Percentiles rank a stretch among this genome's conserved stretches.
phyloP scores from a whole-genome alignment of 2,888 invertebrate genomes.

The Ametastegia equiseti region DNA sequence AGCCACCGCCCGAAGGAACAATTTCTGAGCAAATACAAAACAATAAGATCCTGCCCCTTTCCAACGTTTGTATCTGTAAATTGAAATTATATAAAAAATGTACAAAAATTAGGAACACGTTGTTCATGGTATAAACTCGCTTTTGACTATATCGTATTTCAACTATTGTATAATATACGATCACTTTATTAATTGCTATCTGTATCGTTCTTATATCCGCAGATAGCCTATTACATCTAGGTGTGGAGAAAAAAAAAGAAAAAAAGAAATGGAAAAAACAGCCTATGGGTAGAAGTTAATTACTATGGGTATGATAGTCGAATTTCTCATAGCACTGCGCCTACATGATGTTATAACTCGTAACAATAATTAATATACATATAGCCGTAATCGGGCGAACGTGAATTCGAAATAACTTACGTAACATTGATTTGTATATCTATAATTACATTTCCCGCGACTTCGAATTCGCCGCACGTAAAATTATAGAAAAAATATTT shows the following conservation, averaged over 20 bases:
- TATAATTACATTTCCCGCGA: background rate
- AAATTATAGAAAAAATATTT: background rate
- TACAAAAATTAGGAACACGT: too few relatives aligned
- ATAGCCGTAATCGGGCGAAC: too few relatives aligned
- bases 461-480: too few relatives aligned
- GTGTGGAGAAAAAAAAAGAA: background rate
- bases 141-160: background rate
- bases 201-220: conserved; percentile 4
- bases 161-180: conserved; percentile 18
- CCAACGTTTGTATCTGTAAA: too few relatives aligned
- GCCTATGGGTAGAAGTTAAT: conserved; percentile 23
- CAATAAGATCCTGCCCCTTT: too few relatives aligned
- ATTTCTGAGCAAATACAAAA: too few relatives aligned
- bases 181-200: background rate
- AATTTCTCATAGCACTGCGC: background rate
- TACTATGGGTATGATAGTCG: conserved; percentile 9
- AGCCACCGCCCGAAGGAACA: too few relatives aligned
- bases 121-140: too few relatives aligned
- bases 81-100: too few relatives aligned
- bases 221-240: background rate
- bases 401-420: background rate
- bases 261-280: too few relatives aligned
- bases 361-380: background rate
- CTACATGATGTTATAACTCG: background rate
- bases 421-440: background rate